Percentiles rank a stretch among this genome's conserved stretches.
Evolutionary conservation across 1,140 invertebrate genomes (phyloP).

Genomic region (Copidosoma floridanum): DNA sequence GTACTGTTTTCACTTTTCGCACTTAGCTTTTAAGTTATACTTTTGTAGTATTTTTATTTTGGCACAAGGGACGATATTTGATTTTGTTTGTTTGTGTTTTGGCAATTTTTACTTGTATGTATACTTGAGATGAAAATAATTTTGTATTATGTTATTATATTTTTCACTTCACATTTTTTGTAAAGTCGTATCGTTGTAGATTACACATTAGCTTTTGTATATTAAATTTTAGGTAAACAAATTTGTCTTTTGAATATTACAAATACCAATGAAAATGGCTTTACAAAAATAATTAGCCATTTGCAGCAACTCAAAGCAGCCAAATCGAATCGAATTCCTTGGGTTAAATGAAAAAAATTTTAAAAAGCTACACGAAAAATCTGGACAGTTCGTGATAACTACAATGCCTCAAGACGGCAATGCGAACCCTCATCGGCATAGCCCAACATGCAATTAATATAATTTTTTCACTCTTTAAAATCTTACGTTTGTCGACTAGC

Average conservation of each 20-base stretch:
- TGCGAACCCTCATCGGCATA: constrained; percentile 26
- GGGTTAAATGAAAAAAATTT: constrained; percentile 12
- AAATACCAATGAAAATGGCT: no score
- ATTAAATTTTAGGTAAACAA: no score
- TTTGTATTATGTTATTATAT: no score
- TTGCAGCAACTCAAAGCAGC: constrained; percentile 26
- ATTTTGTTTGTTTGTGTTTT: constrained; percentile 49
- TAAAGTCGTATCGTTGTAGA: no score
- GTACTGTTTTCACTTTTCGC: constrained; percentile 31
- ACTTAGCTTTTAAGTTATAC: constrained; percentile 23
- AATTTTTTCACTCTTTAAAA: constrained; percentile 38
- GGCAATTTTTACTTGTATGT: constrained; percentile 25
- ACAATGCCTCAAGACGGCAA: constrained; percentile 11
- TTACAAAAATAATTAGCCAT: no score
- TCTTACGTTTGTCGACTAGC: constrained; percentile 51
- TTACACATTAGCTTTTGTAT: background rate
- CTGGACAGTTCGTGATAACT: constrained; percentile 18
- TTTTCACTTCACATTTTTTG: no score
- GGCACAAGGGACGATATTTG: constrained; percentile 47
- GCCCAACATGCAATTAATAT: constrained; percentile 28
- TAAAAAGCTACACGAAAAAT: constrained; percentile 21
- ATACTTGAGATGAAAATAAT: no score
- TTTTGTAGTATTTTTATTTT: constrained; percentile 32
- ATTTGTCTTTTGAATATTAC: no score
- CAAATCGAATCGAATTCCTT: constrained; percentile 45